Base-by-base conservation (phyloP, 2,797 vertebrate genomes). In the Anisognathus igniventris region DNA sequence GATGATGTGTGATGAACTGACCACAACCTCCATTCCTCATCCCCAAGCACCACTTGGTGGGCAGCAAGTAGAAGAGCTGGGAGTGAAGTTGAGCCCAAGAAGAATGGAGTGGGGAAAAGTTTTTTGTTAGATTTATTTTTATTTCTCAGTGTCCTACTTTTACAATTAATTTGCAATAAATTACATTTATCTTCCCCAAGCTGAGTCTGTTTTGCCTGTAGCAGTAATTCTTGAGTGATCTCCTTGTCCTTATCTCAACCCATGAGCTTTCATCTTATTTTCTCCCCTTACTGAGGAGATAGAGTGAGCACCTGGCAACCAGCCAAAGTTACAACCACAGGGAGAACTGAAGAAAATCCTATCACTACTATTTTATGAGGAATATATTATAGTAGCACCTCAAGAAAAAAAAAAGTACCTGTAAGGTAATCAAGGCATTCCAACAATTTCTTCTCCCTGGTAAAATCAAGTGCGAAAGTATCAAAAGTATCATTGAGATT, bases 401-500 rank as follows among this genome's bases (percentile, higher is more conserved):
- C 73, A 68, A 76, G 62, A 24, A 83, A 88, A 92, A 31, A 50
- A 94, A 73, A 67, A 50, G 70, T 97, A 99, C 99, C 99, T 98
- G 99, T 99, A 93, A 99, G 99, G 95, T 99, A 99, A 98, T 99
- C 99, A 97, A 99, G 98, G 95, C 98, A 99, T 97, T 99, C 99
- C 73, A 99, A 97, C 97, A 99, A 98, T 96, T 99, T 99, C 98
- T 99, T 99, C 97, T 99, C 99, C 91, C 99, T 98, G 33, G 98
- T 98, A 95, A 99, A 99, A 97, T 99, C 99, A 97, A 99, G 97
- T 48, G 99, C 99, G 66, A 99, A 99, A 27, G 99, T 99, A 94
- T 99, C 99, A 72, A 99, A 99, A 47, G 98, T 99, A 97, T 99
- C 99, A 1, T 99, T 99, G 95, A 99, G 98, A 98, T 99, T 99